A percentile compares a stretch with the other conserved stretches of the same genome.
These are phyloP conservation scores for Heterodera carotae DNA, from an alignment of 1,140 invertebrate species.

Conservation along the genomic window DNA sequence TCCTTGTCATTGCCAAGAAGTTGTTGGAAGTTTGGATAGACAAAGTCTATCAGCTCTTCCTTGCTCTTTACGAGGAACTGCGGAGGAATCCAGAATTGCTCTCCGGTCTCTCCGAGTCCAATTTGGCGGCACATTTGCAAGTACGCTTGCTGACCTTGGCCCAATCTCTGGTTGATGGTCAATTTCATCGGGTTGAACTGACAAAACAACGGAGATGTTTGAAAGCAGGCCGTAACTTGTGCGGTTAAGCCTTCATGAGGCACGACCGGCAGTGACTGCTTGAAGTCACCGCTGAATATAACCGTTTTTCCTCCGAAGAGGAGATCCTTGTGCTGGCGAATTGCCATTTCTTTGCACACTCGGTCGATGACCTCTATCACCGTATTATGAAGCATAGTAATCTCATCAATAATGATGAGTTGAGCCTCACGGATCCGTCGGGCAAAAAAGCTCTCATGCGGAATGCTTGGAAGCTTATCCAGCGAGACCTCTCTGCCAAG, in stretches of 20 bases:
- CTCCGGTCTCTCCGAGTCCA: not conserved
- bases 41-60: slow-evolving; percentile 19
- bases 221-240: not conserved
- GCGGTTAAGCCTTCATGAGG: not conserved
- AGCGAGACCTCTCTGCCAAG: not conserved
- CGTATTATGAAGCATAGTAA: slow-evolving; percentile 26
- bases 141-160: not conserved
- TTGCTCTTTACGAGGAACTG: not conserved
- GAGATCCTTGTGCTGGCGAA: not conserved
- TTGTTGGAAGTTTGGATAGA: not conserved
- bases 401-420: slow-evolving; percentile 35
- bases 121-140: slow-evolving; percentile 4
- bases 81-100: slow-evolving; percentile 5
- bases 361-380: slow-evolving; percentile 26
- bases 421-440: slow-evolving; percentile 18
- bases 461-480: slow-evolving; percentile 3
- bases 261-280: slow-evolving; percentile 38
- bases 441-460: slow-evolving; percentile 21
- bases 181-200: not conserved
- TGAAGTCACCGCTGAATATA: slow-evolving; percentile 27
- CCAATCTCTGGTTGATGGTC: slow-evolving; percentile 2
- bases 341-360: slow-evolving; percentile 14
- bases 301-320: slow-evolving; percentile 34
- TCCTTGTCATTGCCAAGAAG: not conserved
- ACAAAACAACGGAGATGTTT: not conserved